phyloP scores from a whole-genome alignment of 1,140 invertebrate species.

The Mercenaria mercenaria region DNA sequence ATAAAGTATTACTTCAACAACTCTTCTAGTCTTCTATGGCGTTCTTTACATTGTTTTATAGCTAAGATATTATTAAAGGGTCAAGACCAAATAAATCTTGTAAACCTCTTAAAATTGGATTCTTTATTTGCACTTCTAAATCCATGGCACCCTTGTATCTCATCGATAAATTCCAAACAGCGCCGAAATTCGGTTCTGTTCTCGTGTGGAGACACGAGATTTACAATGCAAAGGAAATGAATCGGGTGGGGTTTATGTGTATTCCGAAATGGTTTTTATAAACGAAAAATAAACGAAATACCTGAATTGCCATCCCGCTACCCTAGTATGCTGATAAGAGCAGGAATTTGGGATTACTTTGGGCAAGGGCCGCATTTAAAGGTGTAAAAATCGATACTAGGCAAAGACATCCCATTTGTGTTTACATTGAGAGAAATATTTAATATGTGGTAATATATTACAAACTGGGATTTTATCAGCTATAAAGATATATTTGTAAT shows the following conservation, averaged over 20 bases:
- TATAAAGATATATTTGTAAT: slow-evolving; percentile 35
- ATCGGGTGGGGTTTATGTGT: slow-evolving; percentile 51
- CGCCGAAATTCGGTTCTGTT: slow-evolving; percentile 22
- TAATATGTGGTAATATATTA: slow-evolving; percentile 52
- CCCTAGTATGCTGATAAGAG: slow-evolving; percentile 48
- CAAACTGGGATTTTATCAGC: slow-evolving; percentile 31
- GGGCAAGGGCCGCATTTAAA: slow-evolving; percentile 52
- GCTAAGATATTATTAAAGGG: slow-evolving; percentile 42
- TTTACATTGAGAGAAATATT: slow-evolving; percentile 52
- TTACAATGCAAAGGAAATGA: slow-evolving; percentile 46
- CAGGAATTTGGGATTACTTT: slow-evolving; percentile 52
- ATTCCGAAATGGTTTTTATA: slow-evolving; percentile 38
- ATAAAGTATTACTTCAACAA: neutral
- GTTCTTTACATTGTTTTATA: slow-evolving; percentile 45
- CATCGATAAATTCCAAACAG: slow-evolving; percentile 53
- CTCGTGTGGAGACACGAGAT: slow-evolving; percentile 42
- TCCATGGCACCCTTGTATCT: slow-evolving; percentile 47
- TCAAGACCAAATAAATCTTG: slow-evolving; percentile 60
- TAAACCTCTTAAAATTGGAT: slow-evolving; percentile 65
- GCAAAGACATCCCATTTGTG: slow-evolving; percentile 6
- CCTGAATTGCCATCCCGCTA: slow-evolving; percentile 2
- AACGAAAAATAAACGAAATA: slow-evolving; percentile 58
- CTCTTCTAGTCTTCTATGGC: neutral
- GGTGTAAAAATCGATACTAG: slow-evolving; percentile 59
- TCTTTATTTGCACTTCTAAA: slow-evolving; percentile 58